Evolutionary conservation across 2,113 vertebrate species (phyloP).

Genomic region (Isurus oxyrinchus): DNA sequence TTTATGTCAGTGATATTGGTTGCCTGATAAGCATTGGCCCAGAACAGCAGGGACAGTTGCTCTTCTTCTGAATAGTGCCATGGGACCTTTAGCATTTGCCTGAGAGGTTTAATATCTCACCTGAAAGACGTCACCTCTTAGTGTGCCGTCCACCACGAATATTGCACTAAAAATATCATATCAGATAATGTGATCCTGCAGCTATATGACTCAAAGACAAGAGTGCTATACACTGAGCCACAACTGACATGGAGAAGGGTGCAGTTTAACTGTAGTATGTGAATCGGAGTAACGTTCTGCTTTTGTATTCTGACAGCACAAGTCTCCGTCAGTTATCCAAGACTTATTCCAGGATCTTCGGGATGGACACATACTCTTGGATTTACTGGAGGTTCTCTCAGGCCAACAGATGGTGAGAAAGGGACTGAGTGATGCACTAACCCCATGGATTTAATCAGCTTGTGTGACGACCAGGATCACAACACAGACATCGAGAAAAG

Average conservation of each 20-base stretch:
- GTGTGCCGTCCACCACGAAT: background rate
- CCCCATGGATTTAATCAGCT: background rate
- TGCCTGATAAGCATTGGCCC: background rate
- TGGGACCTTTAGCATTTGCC: background rate
- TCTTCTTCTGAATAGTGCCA: too few species aligned
- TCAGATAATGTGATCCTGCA: background rate
- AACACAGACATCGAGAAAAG: background rate
- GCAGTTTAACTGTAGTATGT: too few species aligned
- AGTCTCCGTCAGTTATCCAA: conserved; percentile 60
- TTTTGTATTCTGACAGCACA: conserved; percentile 56
- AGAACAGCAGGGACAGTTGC: background rate
- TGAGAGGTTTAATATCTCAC: background rate
- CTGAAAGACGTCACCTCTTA: background rate
- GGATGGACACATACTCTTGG: conserved; percentile 77
- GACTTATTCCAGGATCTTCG: conserved; percentile 82
- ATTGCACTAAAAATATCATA: background rate
- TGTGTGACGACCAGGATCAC: background rate
- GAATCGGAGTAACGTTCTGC: background rate
- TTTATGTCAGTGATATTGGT: background rate
- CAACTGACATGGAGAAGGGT: background rate
- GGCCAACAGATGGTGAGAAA: conserved; percentile 76
- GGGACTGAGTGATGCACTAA: background rate
- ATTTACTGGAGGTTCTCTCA: conserved; percentile 90
- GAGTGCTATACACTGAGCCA: background rate
- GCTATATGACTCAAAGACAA: background rate